A percentile compares a stretch with the other conserved stretches of the same genome.
These are phyloP conservation scores for Alaudala cheleensis DNA, from an alignment of 2,113 vertebrate species.

Conservation along the genomic window DNA sequence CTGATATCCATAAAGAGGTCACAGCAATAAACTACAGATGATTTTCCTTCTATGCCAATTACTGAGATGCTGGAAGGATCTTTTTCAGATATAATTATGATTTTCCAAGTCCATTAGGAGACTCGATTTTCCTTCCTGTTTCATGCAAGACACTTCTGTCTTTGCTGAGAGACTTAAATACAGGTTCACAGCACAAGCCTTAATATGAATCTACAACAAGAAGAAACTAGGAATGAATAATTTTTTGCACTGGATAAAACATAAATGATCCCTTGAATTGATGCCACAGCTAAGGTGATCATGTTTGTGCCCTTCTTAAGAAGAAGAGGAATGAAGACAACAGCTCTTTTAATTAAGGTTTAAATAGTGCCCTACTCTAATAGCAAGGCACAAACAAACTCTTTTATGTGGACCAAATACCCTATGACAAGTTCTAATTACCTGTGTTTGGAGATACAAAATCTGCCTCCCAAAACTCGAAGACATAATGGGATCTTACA, in stretches of 20 bases:
- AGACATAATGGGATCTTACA: neutral
- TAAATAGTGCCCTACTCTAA: neutral
- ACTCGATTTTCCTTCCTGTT: neutral
- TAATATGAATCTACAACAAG: neutral
- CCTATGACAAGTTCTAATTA: neutral
- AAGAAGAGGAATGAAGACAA: neutral
- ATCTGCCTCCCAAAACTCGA: neutral
- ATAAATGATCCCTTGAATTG: neutral
- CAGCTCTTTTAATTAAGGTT: neutral
- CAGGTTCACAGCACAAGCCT: neutral
- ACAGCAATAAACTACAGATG: neutral
- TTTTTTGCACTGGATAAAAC: neutral
- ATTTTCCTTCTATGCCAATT: slow-evolving; percentile 20
- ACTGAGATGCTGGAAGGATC: neutral
- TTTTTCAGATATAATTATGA: slow-evolving; percentile 26
- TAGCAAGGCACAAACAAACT: neutral
- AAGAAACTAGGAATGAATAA: neutral
- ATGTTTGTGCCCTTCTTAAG: neutral
- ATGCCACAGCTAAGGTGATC: neutral
- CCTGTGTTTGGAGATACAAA: neutral
- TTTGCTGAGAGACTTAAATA: neutral
- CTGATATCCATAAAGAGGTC: slow-evolving; percentile 38
- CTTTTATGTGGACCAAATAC: neutral
- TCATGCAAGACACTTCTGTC: neutral
- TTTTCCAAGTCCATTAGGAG: neutral